These are phyloP conservation scores for Acanthiza pusilla DNA, from an alignment of 2,797 vertebrate genomes.

Conservation along the genomic window DNA sequence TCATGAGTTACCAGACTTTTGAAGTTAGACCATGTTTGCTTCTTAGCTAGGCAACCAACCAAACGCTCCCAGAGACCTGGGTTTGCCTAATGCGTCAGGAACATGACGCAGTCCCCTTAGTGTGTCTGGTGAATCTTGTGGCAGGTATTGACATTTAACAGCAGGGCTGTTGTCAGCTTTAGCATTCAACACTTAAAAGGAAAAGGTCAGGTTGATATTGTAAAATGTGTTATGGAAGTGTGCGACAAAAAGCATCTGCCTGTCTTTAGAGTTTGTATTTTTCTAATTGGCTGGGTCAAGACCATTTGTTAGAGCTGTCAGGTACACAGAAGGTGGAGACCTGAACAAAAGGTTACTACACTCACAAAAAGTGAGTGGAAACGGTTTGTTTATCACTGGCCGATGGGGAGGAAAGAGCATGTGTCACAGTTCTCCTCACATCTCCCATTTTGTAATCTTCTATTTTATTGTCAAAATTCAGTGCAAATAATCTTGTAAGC, in stretches of 20 bases:
- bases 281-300: neutral
- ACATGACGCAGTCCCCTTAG: neutral
- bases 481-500: neutral
- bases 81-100: neutral
- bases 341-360: neutral
- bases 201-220: conserved; percentile 28
- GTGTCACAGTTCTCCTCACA: neutral
- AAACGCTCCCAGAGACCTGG: neutral
- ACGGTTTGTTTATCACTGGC: neutral
- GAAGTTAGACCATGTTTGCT: neutral
- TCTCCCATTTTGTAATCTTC: neutral
- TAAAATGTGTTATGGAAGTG: neutral
- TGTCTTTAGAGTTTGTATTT: neutral
- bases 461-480: neutral
- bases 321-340: neutral
- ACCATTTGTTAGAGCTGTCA: neutral
- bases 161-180: neutral
- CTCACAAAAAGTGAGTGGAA: neutral
- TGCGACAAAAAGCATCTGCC: neutral
- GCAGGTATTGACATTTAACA: conserved; percentile 44
- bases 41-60: conserved; percentile 18
- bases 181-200: neutral
- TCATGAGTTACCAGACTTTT: neutral
- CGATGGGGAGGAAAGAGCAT: neutral
- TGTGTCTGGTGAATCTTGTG: neutral